Percentiles rank a stretch among this genome's conserved stretches.
Evolutionary conservation across 2,113 vertebrate species (phyloP).

Genomic region (Cryptotis parvus): DNA sequence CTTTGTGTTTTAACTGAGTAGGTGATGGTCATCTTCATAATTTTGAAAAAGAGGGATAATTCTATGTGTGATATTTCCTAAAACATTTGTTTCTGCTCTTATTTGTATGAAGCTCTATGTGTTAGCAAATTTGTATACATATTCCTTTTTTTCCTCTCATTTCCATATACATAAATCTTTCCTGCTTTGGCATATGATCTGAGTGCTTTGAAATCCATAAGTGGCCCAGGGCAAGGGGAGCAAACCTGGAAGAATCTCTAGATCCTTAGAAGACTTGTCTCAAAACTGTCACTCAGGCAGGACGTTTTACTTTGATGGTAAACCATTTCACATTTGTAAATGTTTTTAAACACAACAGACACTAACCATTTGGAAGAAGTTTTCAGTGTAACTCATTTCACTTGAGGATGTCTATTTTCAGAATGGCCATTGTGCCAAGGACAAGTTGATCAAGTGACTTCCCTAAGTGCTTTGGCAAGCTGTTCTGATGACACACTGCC

Average conservation of each 20-base stretch:
- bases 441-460: constrained; percentile 78
- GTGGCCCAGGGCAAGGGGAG: not conserved
- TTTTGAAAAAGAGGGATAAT: not conserved
- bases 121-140: not conserved
- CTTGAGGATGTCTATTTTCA: constrained; percentile 77
- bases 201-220: constrained; percentile 18
- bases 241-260: not conserved
- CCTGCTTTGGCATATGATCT: not conserved
- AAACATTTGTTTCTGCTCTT: not conserved
- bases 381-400: constrained; percentile 64
- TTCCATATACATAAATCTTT: not conserved
- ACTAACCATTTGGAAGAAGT: constrained; percentile 38
- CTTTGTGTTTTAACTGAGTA: not conserved
- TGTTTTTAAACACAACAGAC: constrained; percentile 1
- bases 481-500: constrained; percentile 61
- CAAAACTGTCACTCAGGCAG: not conserved
- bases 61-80: not conserved
- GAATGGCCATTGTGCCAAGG: constrained; percentile 73
- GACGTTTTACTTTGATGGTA: not conserved
- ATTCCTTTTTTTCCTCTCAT: constrained; percentile 33
- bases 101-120: not conserved
- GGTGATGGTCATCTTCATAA: not conserved
- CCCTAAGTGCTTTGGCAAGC: constrained; percentile 74
- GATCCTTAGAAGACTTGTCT: not conserved
- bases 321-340: constrained; percentile 29